phyloP scores from a whole-genome alignment of 2,113 vertebrate genomes.

The Zootoca vivipara region DNA sequence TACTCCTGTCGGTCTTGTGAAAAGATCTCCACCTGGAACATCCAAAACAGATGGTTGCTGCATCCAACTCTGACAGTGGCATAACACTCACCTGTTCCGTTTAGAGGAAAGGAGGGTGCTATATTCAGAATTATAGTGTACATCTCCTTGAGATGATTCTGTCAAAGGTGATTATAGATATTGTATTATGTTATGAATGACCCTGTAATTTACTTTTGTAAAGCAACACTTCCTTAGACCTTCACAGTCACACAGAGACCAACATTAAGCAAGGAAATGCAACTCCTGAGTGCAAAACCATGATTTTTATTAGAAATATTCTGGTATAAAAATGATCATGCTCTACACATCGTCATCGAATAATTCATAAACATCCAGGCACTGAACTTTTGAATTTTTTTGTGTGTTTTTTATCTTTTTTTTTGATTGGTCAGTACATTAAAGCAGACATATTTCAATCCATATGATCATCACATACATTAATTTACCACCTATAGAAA shows the following conservation, averaged over 20 bases:
- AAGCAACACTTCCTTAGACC: background rate
- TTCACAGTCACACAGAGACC: background rate
- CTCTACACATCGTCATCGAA: slow-evolving; percentile 88
- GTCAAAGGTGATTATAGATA: too few species aligned
- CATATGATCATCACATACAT: slow-evolving; percentile 87
- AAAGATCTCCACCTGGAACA: background rate
- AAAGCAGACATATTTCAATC: slow-evolving; percentile 88
- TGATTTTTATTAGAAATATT: slow-evolving; percentile 97
- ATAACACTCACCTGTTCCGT: background rate
- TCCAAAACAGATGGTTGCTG: background rate
- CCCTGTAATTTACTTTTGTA: too few species aligned
- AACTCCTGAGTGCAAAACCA: slow-evolving; percentile 86
- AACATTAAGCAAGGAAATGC: slow-evolving; percentile 54
- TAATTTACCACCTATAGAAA: slow-evolving; percentile 90
- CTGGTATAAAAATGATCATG: slow-evolving; percentile 98
- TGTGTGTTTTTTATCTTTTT: slow-evolving; percentile 75
- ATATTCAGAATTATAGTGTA: background rate
- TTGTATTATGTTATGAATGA: too few species aligned
- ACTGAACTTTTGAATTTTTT: slow-evolving; percentile 83
- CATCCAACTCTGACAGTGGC: background rate
- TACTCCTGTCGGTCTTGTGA: background rate
- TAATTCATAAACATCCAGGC: slow-evolving; percentile 96
- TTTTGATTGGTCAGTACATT: slow-evolving; percentile 88
- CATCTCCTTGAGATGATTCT: too few species aligned
- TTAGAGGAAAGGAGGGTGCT: background rate